Evolutionary conservation across 1,140 invertebrate genomes (phyloP), one percentile per base, ranked within the genome.

Genomic region (Rhopalosiphum maidis): DNA sequence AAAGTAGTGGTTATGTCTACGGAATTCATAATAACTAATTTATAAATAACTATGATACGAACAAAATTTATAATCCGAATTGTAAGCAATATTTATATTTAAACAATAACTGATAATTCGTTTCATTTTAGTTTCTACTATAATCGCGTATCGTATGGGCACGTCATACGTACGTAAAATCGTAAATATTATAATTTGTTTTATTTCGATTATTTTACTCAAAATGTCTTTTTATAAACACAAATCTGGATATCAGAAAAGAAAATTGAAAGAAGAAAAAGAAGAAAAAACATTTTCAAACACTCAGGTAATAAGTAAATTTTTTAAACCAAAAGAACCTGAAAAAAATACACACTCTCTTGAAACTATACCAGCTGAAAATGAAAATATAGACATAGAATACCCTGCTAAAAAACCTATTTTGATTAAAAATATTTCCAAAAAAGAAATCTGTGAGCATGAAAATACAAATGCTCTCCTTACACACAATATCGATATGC

Each of bases 201-300:
- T 55, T 55, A 55, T 55, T 55, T 55, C 22, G 54, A 55, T 55
- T 55, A 55, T 55, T 55, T 55, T 8, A 55, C 54, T 55, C 54
- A 87, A 87, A 87, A 87, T 87, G 23, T 87, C 41, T 30, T 46
- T 87, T 46, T 87, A 87, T 46, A 87, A 87, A n/a, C 85, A 87
- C 43, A 87, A 87, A 46, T 87, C 85, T 87, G 85, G 30, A 87
- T 87, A 11, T 48, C 23, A 87, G 41, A 87, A 87, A 87, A 41
- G 85, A n/a, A 87, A 87, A 87, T 87, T 87, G 85, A 86, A 85
- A 85, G 15, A 41, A 25, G 83, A 85, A 85, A 85, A 85, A 85
- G 83, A 85, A 86, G 41, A 86, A 86, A 86, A 86, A 46, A 22
- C 23, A 86, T 22, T 86, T 43, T 43, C 85, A 86, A 86, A 86